Base-by-base conservation (phyloP, 2,797 vertebrate genomes). In the Crenuchus spilurus region DNA sequence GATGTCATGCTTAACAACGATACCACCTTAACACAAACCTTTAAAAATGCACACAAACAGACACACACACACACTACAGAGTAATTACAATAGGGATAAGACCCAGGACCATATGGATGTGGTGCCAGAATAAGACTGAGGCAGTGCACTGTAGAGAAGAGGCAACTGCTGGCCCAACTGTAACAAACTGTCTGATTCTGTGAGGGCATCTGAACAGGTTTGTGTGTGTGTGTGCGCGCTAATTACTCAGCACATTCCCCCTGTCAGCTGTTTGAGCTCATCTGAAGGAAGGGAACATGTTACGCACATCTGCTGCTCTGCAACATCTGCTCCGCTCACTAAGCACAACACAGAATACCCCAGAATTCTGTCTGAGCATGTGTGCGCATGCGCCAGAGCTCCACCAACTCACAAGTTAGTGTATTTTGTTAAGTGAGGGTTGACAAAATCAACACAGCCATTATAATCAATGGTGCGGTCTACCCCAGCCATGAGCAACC, bases 241-340 rank as follows among this genome's bases (percentile, higher is more conserved):
- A 63, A 79, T 68, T 64, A 67, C 62, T 67, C 67, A 66, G 52
- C 52, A 74, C 20, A 65, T 70, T 72, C 63, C 48, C 44, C 39
- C 35, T 37, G 55, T 72, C 72, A 79, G 67, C 77, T 54, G 72
- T 33, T 55, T 65, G 42, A 78, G 42, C 65, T 67, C 26, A 22
- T 64, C 46, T 54, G 77, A 72, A 28, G 8, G 39, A 63, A 72
- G 48, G 68, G 70, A 75, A 67, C 26, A 24, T 49, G 31, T 51
- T 71, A 52, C 46, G 54, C 73, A 79, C 77, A 79, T 79, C 77
- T 79, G 77, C 39, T 49, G 41, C 72, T 75, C 63, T 55, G 68
- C 60, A 79, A 75, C 77, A 79, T 75, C 77, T 79, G 77, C 61
- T 75, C 60, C 3, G 33, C 49, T 51, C 52, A 65, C 51, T 49